Evolutionary conservation across 2,888 invertebrate species (phyloP).

Genomic region (Phalera bucephala): DNA sequence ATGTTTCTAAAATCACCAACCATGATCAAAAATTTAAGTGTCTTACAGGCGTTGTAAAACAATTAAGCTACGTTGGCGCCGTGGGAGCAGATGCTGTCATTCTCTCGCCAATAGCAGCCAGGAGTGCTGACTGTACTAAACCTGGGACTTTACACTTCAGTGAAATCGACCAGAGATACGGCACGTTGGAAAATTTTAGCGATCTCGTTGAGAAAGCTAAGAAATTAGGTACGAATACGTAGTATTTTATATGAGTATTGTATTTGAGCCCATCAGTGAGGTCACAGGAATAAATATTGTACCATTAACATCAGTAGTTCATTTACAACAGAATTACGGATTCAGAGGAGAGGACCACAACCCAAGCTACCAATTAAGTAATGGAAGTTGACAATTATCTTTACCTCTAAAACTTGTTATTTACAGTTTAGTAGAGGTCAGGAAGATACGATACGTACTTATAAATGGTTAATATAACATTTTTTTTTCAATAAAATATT

Average conservation of each 20-base stretch:
- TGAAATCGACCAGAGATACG: slow-evolving; percentile 87
- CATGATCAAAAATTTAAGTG: slow-evolving; percentile 17
- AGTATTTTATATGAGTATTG: background rate
- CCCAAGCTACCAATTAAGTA: too few species aligned
- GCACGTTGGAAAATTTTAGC: slow-evolving; percentile 85
- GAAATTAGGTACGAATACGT: slow-evolving; percentile 49
- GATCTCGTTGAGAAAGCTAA: slow-evolving; percentile 77
- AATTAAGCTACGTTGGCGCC: slow-evolving; percentile 68
- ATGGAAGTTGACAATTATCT: too few species aligned
- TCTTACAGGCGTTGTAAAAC: slow-evolving; percentile 56
- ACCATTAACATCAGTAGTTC: too few species aligned
- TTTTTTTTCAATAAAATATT: too few species aligned
- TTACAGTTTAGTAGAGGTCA: too few species aligned
- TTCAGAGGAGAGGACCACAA: too few species aligned
- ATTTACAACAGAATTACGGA: too few species aligned
- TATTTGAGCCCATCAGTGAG: background rate
- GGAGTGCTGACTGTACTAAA: slow-evolving; percentile 85
- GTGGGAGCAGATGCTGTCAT: slow-evolving; percentile 70
- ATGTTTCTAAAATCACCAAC: too few species aligned
- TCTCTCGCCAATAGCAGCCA: slow-evolving; percentile 55
- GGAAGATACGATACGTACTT: too few species aligned
- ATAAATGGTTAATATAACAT: too few species aligned
- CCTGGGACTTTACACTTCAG: slow-evolving; percentile 90
- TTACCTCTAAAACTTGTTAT: too few species aligned
- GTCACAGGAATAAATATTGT: too few species aligned